Conservation (phyloP, 2,888 invertebrate species). For the Oxytorus armatus region DNA sequence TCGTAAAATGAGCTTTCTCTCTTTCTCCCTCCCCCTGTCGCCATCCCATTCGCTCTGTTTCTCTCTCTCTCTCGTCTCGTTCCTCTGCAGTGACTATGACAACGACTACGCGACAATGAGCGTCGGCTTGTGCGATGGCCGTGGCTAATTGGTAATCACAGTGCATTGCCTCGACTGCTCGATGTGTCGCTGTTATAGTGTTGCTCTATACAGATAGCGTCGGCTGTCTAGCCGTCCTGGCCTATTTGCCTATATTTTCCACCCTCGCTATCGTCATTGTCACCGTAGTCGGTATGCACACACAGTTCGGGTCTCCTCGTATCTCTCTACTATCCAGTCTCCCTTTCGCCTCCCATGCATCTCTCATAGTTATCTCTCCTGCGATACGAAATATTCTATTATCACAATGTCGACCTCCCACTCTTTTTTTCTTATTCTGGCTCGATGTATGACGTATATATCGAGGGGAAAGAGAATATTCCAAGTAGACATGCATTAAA, state of each 20-base stretch:
- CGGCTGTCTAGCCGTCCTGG: conserved; percentile 76
- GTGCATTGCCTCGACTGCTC: conserved; percentile 76
- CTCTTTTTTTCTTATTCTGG: conserved; percentile 16
- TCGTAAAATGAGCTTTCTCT: neutral
- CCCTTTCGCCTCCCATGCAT: conserved; percentile 21
- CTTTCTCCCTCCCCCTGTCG: neutral
- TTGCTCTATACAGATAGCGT: conserved; percentile 37
- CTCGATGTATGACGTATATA: conserved; percentile 28
- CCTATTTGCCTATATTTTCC: conserved; percentile 81
- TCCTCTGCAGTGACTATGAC: conserved; percentile 37
- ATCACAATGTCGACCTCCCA: conserved; percentile 40
- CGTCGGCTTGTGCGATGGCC: conserved; percentile 45
- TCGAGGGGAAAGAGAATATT: conserved; percentile 31
- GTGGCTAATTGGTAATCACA: conserved; percentile 78
- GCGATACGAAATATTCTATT: conserved; percentile 61
- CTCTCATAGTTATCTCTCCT: conserved; percentile 34
- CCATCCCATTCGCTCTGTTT: conserved; percentile 4
- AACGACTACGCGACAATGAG: conserved; percentile 52
- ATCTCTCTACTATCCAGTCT: conserved; percentile 39
- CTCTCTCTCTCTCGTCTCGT: neutral
- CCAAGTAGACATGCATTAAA: conserved; percentile 45
- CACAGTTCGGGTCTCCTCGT: too few relatives aligned
- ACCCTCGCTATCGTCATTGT: conserved; percentile 68
- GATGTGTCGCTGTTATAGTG: conserved; percentile 32
- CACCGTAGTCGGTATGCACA: conserved; percentile 40